A percentile compares a stretch with the other conserved stretches of the same genome.
phyloP scores from a whole-genome alignment of 1,140 invertebrate genomes.

The Tetramorium simillimum region DNA sequence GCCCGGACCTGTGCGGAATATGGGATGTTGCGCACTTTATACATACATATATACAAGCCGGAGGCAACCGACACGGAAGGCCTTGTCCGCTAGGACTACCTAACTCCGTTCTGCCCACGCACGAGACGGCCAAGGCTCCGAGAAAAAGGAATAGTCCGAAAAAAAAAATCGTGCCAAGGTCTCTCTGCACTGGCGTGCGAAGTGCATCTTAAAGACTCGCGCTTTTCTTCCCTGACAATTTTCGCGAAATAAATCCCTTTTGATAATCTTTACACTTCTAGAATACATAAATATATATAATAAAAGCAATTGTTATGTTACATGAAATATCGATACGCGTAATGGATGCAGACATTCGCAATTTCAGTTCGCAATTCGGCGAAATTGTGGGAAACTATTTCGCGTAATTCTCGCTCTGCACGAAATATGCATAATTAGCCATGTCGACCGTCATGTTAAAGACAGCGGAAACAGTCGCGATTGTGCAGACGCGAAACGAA shows the following conservation, averaged over 20 bases:
- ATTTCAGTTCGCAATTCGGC: neutral
- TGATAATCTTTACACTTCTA: neutral
- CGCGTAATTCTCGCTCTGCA: neutral
- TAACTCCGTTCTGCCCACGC: constrained; percentile 68
- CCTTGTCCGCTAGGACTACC: constrained; percentile 68
- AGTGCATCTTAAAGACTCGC: constrained; percentile 29
- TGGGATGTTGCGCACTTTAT: constrained; percentile 54
- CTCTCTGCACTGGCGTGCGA: neutral
- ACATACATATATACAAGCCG: constrained; percentile 56
- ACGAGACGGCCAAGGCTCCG: constrained; percentile 47
- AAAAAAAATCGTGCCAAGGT: constrained; percentile 55
- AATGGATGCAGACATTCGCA: neutral
- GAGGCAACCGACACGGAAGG: constrained; percentile 72
- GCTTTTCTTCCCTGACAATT: neutral
- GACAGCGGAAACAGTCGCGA: constrained; percentile 27
- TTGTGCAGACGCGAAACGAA: constrained; percentile 20
- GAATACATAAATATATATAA: neutral
- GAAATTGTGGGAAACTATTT: neutral
- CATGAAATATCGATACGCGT: neutral
- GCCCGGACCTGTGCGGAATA: constrained; percentile 23
- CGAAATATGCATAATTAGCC: constrained; percentile 42
- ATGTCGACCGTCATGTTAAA: constrained; percentile 29
- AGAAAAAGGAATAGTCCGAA: constrained; percentile 54
- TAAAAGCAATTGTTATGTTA: neutral
- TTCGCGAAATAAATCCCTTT: neutral